Evolutionary conservation across 2,888 invertebrate genomes (phyloP).

Genomic region (Diaprepes abbreviatus): DNA sequence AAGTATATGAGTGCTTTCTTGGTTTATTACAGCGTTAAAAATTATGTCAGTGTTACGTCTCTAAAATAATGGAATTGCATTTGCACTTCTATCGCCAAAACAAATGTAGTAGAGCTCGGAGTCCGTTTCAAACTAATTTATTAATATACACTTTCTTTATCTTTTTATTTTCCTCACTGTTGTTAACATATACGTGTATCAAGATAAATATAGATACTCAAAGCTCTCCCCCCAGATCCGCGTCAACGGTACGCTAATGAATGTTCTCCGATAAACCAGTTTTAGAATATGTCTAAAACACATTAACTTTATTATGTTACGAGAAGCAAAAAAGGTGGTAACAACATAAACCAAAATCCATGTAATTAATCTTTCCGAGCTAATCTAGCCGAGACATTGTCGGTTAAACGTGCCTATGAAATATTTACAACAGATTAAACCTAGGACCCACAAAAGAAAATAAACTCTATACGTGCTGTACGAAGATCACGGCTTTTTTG

Average conservation of each 20-base stretch:
- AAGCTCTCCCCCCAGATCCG: too few relatives aligned
- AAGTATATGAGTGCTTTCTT: too few relatives aligned
- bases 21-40: too few relatives aligned
- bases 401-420: conserved; percentile 46
- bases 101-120: too few relatives aligned
- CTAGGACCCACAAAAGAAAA: conserved; percentile 44
- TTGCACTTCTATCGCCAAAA: too few relatives aligned
- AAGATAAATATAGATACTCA: too few relatives aligned
- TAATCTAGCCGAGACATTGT: conserved; percentile 42
- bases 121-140: too few relatives aligned
- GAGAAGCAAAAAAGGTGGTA: conserved; percentile 39
- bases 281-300: neutral
- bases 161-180: too few relatives aligned
- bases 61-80: too few relatives aligned
- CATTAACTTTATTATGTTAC: neutral
- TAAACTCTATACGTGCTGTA: conserved; percentile 40
- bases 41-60: too few relatives aligned
- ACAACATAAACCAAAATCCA: conserved; percentile 47
- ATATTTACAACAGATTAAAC: conserved; percentile 47
- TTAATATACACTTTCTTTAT: too few relatives aligned
- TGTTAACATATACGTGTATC: too few relatives aligned
- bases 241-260: neutral
- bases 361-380: conserved; percentile 45
- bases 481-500: conserved; percentile 39
- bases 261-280: neutral